A percentile compares a stretch with the other conserved stretches of the same genome.
phyloP scores from a whole-genome alignment of 2,797 vertebrate genomes.

The Ceryle rudis region DNA sequence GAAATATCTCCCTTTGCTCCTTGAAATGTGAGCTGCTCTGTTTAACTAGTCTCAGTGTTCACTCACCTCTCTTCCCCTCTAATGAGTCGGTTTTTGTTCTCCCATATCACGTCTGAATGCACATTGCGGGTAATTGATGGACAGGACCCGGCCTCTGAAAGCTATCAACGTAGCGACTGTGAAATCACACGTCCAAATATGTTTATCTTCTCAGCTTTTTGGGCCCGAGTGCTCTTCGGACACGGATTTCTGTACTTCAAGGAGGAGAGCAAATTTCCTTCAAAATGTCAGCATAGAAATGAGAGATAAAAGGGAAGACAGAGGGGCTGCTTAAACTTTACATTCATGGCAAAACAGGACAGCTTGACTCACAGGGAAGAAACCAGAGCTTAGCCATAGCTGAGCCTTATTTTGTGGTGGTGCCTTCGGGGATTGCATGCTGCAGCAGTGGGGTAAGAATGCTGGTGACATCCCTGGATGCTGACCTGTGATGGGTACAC shows the following conservation, averaged over 20 bases:
- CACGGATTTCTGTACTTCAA: constrained; percentile 27
- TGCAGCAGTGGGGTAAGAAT: neutral
- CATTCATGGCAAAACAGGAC: neutral
- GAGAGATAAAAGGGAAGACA: constrained; percentile 27
- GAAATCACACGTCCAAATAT: constrained; percentile 73
- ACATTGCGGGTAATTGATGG: constrained; percentile 64
- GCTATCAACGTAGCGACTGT: constrained; percentile 47
- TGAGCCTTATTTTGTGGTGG: neutral
- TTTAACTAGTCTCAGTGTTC: constrained; percentile 38
- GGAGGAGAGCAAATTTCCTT: constrained; percentile 63
- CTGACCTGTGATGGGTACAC: neutral
- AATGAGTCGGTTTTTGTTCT: constrained; percentile 52
- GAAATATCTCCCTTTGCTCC: neutral
- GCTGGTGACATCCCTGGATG: neutral
- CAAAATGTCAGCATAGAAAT: constrained; percentile 58
- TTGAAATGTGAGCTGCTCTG: neutral
- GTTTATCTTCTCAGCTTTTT: constrained; percentile 60
- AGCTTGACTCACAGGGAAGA: neutral
- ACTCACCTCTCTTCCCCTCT: constrained; percentile 49
- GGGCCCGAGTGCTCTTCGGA: neutral
- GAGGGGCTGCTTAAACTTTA: neutral
- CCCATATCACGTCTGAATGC: constrained; percentile 48
- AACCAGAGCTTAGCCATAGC: neutral
- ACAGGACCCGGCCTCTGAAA: constrained; percentile 61
- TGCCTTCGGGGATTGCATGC: neutral